Evolutionary conservation across 1,140 invertebrate genomes (phyloP).

Genomic region (Arion vulgaris): DNA sequence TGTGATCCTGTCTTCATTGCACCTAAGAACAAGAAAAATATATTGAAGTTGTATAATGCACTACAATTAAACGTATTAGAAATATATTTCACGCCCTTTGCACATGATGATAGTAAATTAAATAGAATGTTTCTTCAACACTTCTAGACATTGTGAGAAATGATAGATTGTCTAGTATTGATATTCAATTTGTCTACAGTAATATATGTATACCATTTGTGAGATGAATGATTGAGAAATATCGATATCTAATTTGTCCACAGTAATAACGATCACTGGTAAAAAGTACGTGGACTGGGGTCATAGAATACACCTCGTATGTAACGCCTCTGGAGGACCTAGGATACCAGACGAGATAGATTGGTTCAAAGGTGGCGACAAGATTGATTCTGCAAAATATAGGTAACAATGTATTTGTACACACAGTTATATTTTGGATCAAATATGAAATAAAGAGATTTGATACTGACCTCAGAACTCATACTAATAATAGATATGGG

Average conservation of each 20-base stretch:
- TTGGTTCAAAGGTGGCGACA: constrained; percentile 65
- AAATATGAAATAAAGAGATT: too few species aligned
- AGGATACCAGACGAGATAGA: constrained; percentile 63
- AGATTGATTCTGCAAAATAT: constrained; percentile 50
- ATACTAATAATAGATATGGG: too few species aligned
- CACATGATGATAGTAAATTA: not conserved
- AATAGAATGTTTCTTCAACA: not conserved
- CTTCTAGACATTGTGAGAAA: not conserved
- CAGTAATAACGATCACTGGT: constrained; percentile 6
- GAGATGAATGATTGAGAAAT: not conserved
- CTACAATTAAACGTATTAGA: too few species aligned
- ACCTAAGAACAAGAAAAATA: too few species aligned
- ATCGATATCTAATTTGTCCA: not conserved
- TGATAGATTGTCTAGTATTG: too few species aligned
- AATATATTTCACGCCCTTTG: not conserved
- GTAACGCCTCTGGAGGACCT: constrained; percentile 63
- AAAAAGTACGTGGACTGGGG: constrained; percentile 60
- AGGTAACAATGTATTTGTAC: not conserved
- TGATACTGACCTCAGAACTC: too few species aligned
- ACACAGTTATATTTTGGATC: too few species aligned
- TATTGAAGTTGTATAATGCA: too few species aligned
- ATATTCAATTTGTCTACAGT: too few species aligned
- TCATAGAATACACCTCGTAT: constrained; percentile 53
- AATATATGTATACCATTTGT: not conserved
- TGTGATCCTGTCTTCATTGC: too few species aligned